Conservation (phyloP, 1,140 invertebrate genomes). For the Hydropsyche tenuis region DNA sequence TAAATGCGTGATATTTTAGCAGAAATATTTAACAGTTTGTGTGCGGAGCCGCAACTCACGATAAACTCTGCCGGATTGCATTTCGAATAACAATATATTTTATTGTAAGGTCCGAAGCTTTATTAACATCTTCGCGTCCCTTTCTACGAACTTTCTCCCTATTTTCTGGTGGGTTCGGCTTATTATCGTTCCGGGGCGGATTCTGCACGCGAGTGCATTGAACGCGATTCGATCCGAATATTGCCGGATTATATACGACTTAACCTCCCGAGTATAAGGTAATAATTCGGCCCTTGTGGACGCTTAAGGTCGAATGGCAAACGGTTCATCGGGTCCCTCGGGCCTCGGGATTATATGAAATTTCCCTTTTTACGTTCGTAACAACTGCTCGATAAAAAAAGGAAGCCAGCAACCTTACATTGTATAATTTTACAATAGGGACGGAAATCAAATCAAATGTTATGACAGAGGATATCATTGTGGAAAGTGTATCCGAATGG, state of each 20-base stretch:
- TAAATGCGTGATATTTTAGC: conserved; percentile 37
- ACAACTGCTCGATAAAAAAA: conserved; percentile 33
- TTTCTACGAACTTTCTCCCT: neutral
- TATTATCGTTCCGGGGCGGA: conserved; percentile 9
- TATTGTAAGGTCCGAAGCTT: conserved; percentile 6
- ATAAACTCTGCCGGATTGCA: neutral
- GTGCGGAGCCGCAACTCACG: neutral
- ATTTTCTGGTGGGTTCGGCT: neutral
- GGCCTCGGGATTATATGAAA: conserved; percentile 21
- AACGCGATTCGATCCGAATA: conserved; percentile 31
- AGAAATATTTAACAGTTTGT: conserved; percentile 25
- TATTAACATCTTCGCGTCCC: conserved; percentile 11
- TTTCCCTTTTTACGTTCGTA: conserved; percentile 32
- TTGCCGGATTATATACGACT: conserved; percentile 46
- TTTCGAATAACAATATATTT: conserved; percentile 19
- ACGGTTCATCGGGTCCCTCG: conserved; percentile 38
- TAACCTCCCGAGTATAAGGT: conserved; percentile 44
- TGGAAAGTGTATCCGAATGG: conserved; percentile 27
- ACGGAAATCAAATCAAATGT: conserved; percentile 35
- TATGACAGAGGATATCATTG: conserved; percentile 38
- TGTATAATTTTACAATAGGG: conserved; percentile 37
- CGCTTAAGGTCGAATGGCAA: conserved; percentile 44
- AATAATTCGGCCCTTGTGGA: conserved; percentile 48
- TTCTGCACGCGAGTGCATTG: conserved; percentile 21
- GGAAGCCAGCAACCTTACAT: conserved; percentile 12